Base-by-base conservation (phyloP, 2,113 vertebrate genomes). In the Vulpes lagopus region DNA sequence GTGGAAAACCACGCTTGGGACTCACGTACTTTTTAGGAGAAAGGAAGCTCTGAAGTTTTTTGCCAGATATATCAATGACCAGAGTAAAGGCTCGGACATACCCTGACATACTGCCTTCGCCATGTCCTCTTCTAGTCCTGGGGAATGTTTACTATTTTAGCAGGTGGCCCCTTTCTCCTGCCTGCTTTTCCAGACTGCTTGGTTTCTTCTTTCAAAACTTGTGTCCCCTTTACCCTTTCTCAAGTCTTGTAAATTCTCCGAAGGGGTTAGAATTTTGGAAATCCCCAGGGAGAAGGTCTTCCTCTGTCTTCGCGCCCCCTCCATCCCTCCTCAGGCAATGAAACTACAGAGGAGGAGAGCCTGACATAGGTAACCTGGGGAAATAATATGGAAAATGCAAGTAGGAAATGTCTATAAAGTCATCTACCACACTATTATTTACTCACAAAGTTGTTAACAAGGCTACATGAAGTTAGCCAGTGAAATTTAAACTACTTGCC, bases 401-500 rank as follows among this genome's bases (percentile, higher is more conserved):
- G 43, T 35, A 94, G 32, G n/a, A 74, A 93, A 85, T 53, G 11
- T 23, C 12, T 93, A 49, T 49, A 80, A 79, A 89, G 59, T 69
- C 94, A 49, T 81, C 38, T 49, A 69, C 93, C 60, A 76, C 64
- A 49, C 14, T 80, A 55, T 53, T 81, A 76, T 25, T 32, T 12
- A 94, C 17, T 3, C 53, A 76, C 25, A 88, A 79, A 96, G 88
- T 96, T 55, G 92, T 80, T 76, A 96, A 78, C 25, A 78, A 69
- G 53, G 12, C 25, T 65, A 88, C 43, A 65, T 95, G 95, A 94
- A 96, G 60, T 74, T 82, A 82, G 51, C 73, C 76, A 88, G 8
- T 85, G 49, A 11, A 43, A 57, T 97, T 94, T 27, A 73, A 88
- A 96, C 53, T 64, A 43, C 90, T 92, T 83, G 25, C 35, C 53